Evolutionary conservation across 2,888 invertebrate genomes (phyloP).

Genomic region (Hoplodrina ambigua): DNA sequence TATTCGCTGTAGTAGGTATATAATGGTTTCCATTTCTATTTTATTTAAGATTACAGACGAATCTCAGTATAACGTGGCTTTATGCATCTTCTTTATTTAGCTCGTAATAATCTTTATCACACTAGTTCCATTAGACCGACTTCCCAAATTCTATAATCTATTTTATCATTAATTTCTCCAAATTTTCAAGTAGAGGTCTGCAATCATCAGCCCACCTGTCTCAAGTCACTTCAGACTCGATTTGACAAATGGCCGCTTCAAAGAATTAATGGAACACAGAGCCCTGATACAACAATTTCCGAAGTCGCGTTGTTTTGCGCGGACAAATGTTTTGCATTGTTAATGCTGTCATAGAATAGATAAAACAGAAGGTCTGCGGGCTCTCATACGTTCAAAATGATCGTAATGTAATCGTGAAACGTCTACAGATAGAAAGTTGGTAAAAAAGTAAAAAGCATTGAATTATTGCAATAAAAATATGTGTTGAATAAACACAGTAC

Average conservation of each 20-base stretch:
- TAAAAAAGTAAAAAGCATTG: too few species aligned
- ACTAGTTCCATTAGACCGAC: neutral
- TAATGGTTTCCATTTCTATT: neutral
- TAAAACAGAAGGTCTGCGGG: conserved; percentile 12
- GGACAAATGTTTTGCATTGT: conserved; percentile 50
- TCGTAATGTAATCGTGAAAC: too few species aligned
- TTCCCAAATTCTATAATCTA: neutral
- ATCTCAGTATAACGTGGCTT: too few species aligned
- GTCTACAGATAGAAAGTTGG: too few species aligned
- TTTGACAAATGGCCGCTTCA: conserved; percentile 58
- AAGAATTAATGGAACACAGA: conserved; percentile 50
- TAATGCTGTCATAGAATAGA: conserved; percentile 24
- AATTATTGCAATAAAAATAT: too few species aligned
- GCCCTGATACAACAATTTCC: conserved; percentile 42
- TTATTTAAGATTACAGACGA: neutral
- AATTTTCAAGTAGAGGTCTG: conserved; percentile 18
- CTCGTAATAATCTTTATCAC: neutral
- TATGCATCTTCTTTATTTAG: too few species aligned
- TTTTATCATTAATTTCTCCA: conserved; percentile 18
- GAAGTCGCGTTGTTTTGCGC: conserved; percentile 29
- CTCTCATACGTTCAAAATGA: too few species aligned
- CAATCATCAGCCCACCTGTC: conserved; percentile 12
- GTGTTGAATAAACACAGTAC: too few species aligned
- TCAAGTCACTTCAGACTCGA: conserved; percentile 6
- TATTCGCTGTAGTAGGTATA: neutral